Base-by-base conservation (phyloP, 2,797 vertebrate genomes). In the Propithecus perrieri region DNA sequence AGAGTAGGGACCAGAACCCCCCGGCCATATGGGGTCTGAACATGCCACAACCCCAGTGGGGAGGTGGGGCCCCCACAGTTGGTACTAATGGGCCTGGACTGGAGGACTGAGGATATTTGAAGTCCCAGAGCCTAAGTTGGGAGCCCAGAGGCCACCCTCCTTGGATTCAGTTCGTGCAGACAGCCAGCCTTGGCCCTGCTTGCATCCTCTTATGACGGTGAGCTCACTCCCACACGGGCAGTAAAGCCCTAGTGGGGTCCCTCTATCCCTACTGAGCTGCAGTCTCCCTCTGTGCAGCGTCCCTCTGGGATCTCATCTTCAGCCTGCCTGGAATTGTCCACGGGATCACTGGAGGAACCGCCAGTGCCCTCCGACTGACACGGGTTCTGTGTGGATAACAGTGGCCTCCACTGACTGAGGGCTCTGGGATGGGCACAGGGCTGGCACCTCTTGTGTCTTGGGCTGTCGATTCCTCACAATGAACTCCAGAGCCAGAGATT, bases 351-450 rank as follows among this genome's bases (percentile, higher is more conserved):
- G 41, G 74, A 41, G 87, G 53, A 53, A 11, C 3, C 0, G 18
- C 33, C 3, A 5, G 0, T 0, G 4, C 38, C 38, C 50, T 1
- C 2, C 13, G 1, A 11, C 46, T n/a, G 0, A 3, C 5, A 0
- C 0, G 22, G 33, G 33, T 8, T 59, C 50, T 7, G 3, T 12
- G 33, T 5, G 0, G 0, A 9, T 1, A 4, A 8, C 20, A 26
- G 17, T 3, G 50, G 50, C 48, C 48, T 38, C 11, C 6, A 0
- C 5, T 48, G 7, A 9, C 83, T 1, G 48, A 78, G 50, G 61
- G 67, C 72, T 17, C 59, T 15, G 71, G 46, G 79, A 55, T 33
- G 15, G 57, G 33, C 38, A 14, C 35, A 38, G 61, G 35, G 24
- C 24, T 10, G 22, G 57, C 35, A 12, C 50, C 41, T 41, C n/a